Evolutionary conservation across 2,113 vertebrate genomes (phyloP), one percentile per base, ranked within the genome.

Genomic region (Sinocyclocheilus rhinocerous): DNA sequence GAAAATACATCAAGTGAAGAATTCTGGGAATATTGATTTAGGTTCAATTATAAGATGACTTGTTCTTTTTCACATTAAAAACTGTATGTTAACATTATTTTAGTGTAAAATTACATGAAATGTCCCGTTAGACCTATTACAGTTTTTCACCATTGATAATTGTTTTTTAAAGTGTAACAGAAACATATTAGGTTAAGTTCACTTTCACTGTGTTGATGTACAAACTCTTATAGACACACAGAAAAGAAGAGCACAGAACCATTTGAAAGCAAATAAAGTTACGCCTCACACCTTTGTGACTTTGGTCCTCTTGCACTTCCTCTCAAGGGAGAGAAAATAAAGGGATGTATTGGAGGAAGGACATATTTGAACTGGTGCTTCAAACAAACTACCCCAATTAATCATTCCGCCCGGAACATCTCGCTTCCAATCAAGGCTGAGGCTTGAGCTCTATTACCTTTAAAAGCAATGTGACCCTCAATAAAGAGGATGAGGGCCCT

Each of bases 341-440:
- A 73, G 48, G 45, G n/a, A 48, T 50, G 20, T 24, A 55, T 24
- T n/a, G 26, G 36, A 73, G 26, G 42, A 36, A 83, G 57, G 70
- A 83, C 76, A 59, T 73, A 10, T 81, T 76, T 87, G 77, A 85
- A 81, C 22, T 52, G 13, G 20, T 55, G 65, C 73, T 85, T 65
- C 77, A 87, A 87, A 85, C 57, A 76, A 87, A 86, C 48, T 67
- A 20, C 82, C 33, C 10, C 67, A 85, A 85, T 88, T 81, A 76
- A 73, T 87, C 77, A 63, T 87, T 82, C 63, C 7, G 26, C 24
- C 52, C 9, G 57, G 69, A 81, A 55, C 76, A 65, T 67, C 70
- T 86, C 59, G n/a, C 72, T 75, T 84, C 82, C 70, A 80, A 76
- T 85, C 42, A 76, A 67, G 57, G 20, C 76, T 65, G 69, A 67